These are phyloP conservation scores for Burhinus oedicnemus DNA, from an alignment of 2,113 vertebrate genomes.

Conservation along the genomic window DNA sequence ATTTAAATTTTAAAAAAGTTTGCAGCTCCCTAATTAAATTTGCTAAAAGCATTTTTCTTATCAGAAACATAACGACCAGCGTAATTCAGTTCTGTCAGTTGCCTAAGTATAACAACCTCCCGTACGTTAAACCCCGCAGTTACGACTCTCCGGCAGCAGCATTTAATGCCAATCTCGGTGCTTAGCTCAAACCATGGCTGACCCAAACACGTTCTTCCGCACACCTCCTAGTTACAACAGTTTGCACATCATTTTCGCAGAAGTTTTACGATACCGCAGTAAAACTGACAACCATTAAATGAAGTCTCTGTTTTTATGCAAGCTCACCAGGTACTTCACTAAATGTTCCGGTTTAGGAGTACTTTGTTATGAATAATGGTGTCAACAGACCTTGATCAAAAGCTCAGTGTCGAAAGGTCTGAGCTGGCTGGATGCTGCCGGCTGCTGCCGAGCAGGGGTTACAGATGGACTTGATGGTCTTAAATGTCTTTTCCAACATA, in stretches of 20 bases:
- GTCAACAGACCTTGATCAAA: background rate
- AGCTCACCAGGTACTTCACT: background rate
- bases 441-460: background rate
- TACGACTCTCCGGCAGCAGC: background rate
- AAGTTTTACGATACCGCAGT: background rate
- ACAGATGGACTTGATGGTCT: background rate
- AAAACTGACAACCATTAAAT: background rate
- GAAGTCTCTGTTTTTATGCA: background rate
- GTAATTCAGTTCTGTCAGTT: background rate
- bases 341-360: background rate
- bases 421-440: background rate
- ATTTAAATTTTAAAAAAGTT: conserved; percentile 18
- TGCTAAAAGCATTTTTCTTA: background rate
- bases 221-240: accelerated
- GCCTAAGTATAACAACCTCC: background rate
- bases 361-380: background rate
- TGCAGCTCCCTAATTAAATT: conserved; percentile 25
- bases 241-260: accelerated
- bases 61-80: background rate
- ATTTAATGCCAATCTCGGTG: accelerated
- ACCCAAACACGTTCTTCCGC: accelerated
- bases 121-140: background rate
- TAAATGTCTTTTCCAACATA: background rate
- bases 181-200: background rate
- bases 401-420: background rate